These are phyloP conservation scores for Nerophis ophidion DNA, from an alignment of 2,113 vertebrate species.

Conservation along the genomic window DNA sequence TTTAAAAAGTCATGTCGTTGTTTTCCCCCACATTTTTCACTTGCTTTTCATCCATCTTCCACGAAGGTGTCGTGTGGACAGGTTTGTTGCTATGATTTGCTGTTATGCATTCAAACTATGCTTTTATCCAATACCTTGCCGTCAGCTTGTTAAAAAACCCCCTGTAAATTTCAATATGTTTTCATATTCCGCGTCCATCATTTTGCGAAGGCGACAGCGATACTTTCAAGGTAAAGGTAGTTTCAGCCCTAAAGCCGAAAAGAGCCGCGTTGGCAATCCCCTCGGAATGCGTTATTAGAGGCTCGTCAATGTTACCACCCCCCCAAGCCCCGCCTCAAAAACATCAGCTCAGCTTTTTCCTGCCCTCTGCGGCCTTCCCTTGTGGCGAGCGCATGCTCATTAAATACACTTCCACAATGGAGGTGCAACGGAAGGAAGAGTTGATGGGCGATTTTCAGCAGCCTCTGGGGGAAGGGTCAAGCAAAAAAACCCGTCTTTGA, in stretches of 20 bases:
- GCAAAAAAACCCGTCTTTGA: constrained; percentile 1
- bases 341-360: constrained; percentile 67
- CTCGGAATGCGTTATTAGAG: constrained; percentile 61
- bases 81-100: too few relatives aligned
- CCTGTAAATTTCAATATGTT: constrained; percentile 16
- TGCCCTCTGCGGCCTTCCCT: constrained; percentile 39
- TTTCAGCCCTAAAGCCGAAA: constrained; percentile 23
- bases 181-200: neutral
- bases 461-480: constrained; percentile 13
- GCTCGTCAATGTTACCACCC: constrained; percentile 51
- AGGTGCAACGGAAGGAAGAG: constrained; percentile 22
- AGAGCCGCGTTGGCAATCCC: constrained; percentile 55
- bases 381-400: constrained; percentile 59
- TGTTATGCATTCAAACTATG: neutral
- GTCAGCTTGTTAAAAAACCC: constrained; percentile 15
- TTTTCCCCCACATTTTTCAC: too few relatives aligned
- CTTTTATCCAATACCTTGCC: constrained; percentile 1
- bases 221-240: constrained; percentile 56
- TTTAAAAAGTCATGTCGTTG: too few relatives aligned
- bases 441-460: constrained; percentile 30
- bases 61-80: too few relatives aligned
- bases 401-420: constrained; percentile 58
- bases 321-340: constrained; percentile 41
- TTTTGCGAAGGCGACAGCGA: constrained; percentile 52
- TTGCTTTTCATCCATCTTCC: too few relatives aligned